Conservation (phyloP, 1,140 invertebrate species). For the Pinna nobilis region DNA sequence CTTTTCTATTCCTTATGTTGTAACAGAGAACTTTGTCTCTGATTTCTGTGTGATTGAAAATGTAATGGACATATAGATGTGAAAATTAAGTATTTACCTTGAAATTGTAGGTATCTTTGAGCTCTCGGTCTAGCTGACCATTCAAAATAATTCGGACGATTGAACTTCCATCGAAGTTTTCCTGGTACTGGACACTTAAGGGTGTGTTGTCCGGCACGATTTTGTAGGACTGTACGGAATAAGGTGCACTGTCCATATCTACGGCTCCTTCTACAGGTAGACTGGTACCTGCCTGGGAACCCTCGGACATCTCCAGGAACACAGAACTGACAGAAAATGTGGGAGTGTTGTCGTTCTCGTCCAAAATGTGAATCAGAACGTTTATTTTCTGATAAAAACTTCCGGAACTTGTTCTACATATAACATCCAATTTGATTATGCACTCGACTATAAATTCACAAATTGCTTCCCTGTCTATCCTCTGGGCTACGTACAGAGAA, state of each 20-base stretch:
- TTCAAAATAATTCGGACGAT: slow-evolving; percentile 86
- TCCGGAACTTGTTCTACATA: slow-evolving; percentile 30
- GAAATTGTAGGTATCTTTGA: slow-evolving; percentile 33
- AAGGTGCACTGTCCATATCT: slow-evolving; percentile 49
- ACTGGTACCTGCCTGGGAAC: slow-evolving; percentile 84
- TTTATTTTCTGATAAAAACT: slow-evolving; percentile 46
- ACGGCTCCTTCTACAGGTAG: slow-evolving; percentile 88
- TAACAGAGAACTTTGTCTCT: too few relatives aligned
- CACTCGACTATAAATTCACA: slow-evolving; percentile 44
- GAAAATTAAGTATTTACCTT: too few relatives aligned
- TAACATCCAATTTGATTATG: slow-evolving; percentile 46
- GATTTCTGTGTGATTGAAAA: too few relatives aligned
- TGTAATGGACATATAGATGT: too few relatives aligned
- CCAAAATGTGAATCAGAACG: slow-evolving; percentile 44
- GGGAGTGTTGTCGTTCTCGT: slow-evolving; percentile 58
- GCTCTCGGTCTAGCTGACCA: slow-evolving; percentile 76
- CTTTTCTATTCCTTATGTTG: too few relatives aligned
- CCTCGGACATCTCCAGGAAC: slow-evolving; percentile 47
- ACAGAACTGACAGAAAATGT: slow-evolving; percentile 37
- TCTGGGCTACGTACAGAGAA: slow-evolving; percentile 37
- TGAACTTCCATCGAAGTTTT: slow-evolving; percentile 55
- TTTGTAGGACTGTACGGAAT: slow-evolving; percentile 46
- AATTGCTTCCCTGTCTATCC: slow-evolving; percentile 50
- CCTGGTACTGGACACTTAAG: slow-evolving; percentile 42
- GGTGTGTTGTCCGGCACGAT: slow-evolving; percentile 32